phyloP scores from a whole-genome alignment of 2,113 vertebrate genomes.

The Malurus cyaneus region DNA sequence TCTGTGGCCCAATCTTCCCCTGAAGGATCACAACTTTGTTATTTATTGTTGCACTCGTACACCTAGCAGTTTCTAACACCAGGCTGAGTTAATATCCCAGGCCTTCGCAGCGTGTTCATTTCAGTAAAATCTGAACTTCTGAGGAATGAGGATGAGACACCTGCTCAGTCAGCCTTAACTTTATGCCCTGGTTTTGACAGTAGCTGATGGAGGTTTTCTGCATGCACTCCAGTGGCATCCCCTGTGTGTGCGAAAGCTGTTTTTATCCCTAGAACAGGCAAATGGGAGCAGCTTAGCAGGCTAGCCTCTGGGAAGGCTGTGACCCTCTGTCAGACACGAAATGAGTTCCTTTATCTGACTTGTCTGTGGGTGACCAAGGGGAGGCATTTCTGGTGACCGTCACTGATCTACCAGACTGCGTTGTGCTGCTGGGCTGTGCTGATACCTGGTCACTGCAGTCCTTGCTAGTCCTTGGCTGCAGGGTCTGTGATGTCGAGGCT shows the following conservation, averaged over 20 bases:
- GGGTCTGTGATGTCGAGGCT: neutral
- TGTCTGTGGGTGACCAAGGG: neutral
- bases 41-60: neutral
- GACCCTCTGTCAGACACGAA: neutral
- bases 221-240: neutral
- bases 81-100: neutral
- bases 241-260: neutral
- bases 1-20: neutral
- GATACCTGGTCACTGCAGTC: neutral
- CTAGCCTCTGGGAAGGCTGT: neutral
- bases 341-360: neutral
- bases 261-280: neutral
- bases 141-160: neutral
- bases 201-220: neutral
- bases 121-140: neutral
- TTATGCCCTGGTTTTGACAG: neutral
- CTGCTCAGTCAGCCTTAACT: neutral
- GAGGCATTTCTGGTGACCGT: neutral
- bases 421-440: neutral
- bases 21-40: neutral
- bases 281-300: neutral
- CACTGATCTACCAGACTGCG: neutral
- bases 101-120: neutral
- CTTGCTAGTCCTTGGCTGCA: neutral
- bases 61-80: neutral